Conservation (phyloP, 2,113 vertebrate species). For the Pagrus major region DNA sequence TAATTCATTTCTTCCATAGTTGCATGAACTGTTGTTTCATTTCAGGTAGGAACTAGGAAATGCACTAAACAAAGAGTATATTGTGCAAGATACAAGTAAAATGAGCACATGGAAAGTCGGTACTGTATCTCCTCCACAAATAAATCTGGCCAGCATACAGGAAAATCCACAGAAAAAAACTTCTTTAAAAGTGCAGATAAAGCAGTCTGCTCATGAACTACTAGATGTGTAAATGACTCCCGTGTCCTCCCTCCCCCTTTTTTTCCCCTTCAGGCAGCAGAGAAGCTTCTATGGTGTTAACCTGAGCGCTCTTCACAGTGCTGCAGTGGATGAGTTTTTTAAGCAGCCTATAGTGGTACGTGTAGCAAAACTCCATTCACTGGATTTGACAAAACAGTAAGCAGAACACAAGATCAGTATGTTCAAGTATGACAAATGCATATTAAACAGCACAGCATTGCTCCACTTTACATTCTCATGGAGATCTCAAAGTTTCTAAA, state of each 20-base stretch:
- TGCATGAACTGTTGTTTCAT: background rate
- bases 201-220: background rate
- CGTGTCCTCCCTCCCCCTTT: too few relatives aligned
- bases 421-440: background rate
- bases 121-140: background rate
- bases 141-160: background rate
- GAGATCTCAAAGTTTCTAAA: background rate
- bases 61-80: too few relatives aligned
- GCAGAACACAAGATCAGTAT: background rate
- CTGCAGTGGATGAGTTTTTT: slow-evolving; percentile 85
- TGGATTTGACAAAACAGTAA: background rate
- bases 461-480: background rate
- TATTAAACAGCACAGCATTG: background rate
- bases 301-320: slow-evolving; percentile 80
- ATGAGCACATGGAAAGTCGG: too few relatives aligned
- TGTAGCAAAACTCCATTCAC: background rate
- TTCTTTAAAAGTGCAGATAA: background rate
- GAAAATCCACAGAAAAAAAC: background rate
- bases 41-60: background rate
- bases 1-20: background rate
- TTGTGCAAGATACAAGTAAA: too few relatives aligned
- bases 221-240: background rate
- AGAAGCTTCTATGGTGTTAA: slow-evolving; percentile 85
- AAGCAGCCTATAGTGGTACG: slow-evolving; percentile 85
- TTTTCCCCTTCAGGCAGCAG: slow-evolving; percentile 80